Conservation (phyloP, 2,797 vertebrate genomes). For the Buphagus erythrorhynchus region DNA sequence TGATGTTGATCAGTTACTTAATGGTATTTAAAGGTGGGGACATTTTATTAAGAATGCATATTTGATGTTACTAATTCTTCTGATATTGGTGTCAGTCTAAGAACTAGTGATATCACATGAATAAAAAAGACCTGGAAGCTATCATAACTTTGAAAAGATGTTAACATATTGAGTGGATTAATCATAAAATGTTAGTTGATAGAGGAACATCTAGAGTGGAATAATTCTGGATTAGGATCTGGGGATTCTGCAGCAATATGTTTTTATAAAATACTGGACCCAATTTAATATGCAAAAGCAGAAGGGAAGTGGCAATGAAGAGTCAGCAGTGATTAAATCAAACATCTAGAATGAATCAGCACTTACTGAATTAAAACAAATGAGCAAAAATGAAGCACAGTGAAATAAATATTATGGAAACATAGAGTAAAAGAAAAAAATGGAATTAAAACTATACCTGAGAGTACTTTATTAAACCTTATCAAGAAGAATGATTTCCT, state of each 20-base stretch:
- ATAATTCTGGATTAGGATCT: neutral
- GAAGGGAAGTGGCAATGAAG: neutral
- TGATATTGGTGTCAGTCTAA: neutral
- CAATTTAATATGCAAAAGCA: neutral
- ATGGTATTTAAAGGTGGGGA: neutral
- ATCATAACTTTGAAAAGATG: neutral
- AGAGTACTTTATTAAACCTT: neutral
- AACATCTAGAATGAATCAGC: neutral
- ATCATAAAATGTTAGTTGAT: neutral
- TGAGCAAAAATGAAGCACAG: neutral
- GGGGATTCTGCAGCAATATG: neutral
- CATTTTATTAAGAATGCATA: neutral
- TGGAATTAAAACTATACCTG: neutral
- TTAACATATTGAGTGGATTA: neutral
- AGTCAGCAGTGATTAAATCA: conserved; percentile 3
- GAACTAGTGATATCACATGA: neutral
- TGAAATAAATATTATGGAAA: neutral
- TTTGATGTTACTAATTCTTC: neutral
- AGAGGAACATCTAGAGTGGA: neutral
- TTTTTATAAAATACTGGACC: neutral
- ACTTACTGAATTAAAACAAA: neutral
- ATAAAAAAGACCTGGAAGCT: neutral
- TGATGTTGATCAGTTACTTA: neutral
- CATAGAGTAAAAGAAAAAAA: neutral
- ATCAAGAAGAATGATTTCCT: neutral